These are phyloP conservation scores for Tetramorium simillimum DNA, from an alignment of 1,140 invertebrate genomes.

Conservation along the genomic window DNA sequence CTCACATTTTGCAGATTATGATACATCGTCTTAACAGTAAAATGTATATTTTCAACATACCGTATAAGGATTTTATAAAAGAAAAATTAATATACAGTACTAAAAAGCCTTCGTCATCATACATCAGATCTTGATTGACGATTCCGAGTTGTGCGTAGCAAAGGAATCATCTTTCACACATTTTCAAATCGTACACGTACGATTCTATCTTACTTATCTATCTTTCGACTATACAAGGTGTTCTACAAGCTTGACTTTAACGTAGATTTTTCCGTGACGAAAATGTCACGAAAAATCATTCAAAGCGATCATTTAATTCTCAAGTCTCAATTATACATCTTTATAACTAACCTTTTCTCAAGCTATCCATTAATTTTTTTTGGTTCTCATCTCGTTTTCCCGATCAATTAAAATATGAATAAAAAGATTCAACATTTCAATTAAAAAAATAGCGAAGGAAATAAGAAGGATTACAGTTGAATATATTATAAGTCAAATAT, in stretches of 20 bases:
- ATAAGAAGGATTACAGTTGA: background rate
- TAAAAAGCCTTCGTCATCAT: conserved; percentile 41
- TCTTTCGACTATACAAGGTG: conserved; percentile 17
- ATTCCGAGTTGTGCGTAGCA: conserved; percentile 53
- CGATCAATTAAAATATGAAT: background rate
- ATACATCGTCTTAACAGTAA: conserved; percentile 63
- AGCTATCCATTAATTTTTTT: background rate
- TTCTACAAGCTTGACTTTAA: background rate
- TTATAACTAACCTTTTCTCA: background rate
- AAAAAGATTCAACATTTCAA: background rate
- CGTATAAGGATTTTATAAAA: conserved; percentile 50
- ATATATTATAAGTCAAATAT: background rate
- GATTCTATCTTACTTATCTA: conserved; percentile 12
- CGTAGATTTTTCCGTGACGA: background rate
- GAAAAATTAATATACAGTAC: conserved; percentile 48
- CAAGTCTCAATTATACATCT: background rate
- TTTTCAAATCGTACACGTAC: conserved; percentile 19
- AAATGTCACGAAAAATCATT: background rate
- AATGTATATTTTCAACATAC: conserved; percentile 58
- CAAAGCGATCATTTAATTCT: background rate
- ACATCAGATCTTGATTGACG: conserved; percentile 24
- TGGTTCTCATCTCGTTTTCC: background rate
- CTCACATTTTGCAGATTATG: conserved; percentile 59
- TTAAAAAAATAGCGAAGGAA: background rate
- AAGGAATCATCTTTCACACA: conserved; percentile 50